Evolutionary conservation across 2,797 vertebrate genomes (phyloP).

Genomic region (Rhabdophis nuchalis): DNA sequence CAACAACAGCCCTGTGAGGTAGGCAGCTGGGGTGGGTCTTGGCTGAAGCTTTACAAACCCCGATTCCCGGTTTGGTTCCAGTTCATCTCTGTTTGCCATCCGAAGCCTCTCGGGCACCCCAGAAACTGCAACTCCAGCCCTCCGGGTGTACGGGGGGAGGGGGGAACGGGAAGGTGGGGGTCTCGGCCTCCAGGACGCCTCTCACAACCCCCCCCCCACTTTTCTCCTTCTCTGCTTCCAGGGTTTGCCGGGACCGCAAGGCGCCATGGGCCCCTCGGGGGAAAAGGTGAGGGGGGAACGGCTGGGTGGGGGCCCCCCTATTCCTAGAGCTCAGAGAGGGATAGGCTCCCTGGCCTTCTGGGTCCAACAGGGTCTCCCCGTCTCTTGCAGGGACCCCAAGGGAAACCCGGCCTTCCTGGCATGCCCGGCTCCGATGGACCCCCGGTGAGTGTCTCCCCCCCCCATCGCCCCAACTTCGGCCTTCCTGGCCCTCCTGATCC

Average conservation of each 20-base stretch:
- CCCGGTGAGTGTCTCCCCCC: slow-evolving; percentile 73
- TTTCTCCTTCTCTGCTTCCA: slow-evolving; percentile 27
- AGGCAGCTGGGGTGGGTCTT: not conserved
- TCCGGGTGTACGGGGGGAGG: fast-evolving
- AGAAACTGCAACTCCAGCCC: no score
- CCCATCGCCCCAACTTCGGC: fast-evolving
- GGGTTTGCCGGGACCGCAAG: slow-evolving; percentile 87
- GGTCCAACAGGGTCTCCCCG: not conserved
- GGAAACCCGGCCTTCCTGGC: slow-evolving; percentile 89
- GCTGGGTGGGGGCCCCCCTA: not conserved
- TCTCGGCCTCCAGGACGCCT: fast-evolving
- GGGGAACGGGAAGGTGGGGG: no score
- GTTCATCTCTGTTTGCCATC: not conserved
- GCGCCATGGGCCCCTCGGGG: slow-evolving; percentile 81
- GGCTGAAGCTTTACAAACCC: not conserved
- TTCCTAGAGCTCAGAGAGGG: not conserved
- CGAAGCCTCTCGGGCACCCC: not conserved
- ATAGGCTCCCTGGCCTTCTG: not conserved
- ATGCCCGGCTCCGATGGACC: slow-evolving; percentile 89
- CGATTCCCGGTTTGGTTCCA: not conserved
- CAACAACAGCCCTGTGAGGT: not conserved
- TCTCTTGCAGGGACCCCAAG: slow-evolving; percentile 79
- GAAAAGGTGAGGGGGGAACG: slow-evolving; percentile 78
- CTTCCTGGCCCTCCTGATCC: not conserved
- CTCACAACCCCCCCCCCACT: no score